phyloP scores from a whole-genome alignment of 2,113 vertebrate species.

The Hirundichthys speculiger region DNA sequence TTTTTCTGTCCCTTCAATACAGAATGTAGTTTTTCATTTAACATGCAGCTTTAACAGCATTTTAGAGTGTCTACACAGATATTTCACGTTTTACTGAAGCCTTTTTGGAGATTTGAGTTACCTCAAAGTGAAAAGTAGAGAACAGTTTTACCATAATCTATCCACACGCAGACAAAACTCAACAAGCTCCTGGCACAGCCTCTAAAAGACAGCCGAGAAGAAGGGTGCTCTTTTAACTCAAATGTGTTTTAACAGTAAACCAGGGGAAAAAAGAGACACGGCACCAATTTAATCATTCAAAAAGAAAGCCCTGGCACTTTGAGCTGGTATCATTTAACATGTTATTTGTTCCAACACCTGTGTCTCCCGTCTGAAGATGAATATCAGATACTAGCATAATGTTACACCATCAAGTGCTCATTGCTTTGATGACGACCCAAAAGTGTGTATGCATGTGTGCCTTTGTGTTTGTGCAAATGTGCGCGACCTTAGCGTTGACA shows the following conservation, averaged over 20 bases:
- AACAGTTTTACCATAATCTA: slow-evolving; percentile 38
- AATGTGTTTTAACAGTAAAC: slow-evolving; percentile 57
- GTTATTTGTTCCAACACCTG: slow-evolving; percentile 75
- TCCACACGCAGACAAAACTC: slow-evolving; percentile 55
- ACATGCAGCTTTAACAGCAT: slow-evolving; percentile 19
- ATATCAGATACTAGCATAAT: slow-evolving; percentile 69
- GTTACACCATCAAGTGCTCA: slow-evolving; percentile 50
- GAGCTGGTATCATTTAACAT: slow-evolving; percentile 70
- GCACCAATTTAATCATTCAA: slow-evolving; percentile 63
- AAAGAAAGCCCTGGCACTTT: slow-evolving; percentile 62
- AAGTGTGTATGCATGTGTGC: slow-evolving; percentile 1
- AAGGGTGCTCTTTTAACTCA: slow-evolving; percentile 63
- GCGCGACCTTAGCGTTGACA: background rate
- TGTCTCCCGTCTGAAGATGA: slow-evolving; percentile 66
- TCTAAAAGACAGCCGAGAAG: slow-evolving; percentile 48
- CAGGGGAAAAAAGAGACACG: slow-evolving; percentile 12
- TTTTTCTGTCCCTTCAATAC: slow-evolving; percentile 21
- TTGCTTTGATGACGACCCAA: slow-evolving; percentile 68
- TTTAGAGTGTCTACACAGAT: slow-evolving; percentile 8
- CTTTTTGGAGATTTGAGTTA: slow-evolving; percentile 36
- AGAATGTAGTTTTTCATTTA: slow-evolving; percentile 24
- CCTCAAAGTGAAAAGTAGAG: slow-evolving; percentile 32
- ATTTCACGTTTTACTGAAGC: slow-evolving; percentile 25
- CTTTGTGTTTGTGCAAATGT: background rate
- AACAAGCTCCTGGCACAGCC: slow-evolving; percentile 60